Base-by-base conservation (phyloP, 2,888 invertebrate species). In the Agonopterix alstromeriana region DNA sequence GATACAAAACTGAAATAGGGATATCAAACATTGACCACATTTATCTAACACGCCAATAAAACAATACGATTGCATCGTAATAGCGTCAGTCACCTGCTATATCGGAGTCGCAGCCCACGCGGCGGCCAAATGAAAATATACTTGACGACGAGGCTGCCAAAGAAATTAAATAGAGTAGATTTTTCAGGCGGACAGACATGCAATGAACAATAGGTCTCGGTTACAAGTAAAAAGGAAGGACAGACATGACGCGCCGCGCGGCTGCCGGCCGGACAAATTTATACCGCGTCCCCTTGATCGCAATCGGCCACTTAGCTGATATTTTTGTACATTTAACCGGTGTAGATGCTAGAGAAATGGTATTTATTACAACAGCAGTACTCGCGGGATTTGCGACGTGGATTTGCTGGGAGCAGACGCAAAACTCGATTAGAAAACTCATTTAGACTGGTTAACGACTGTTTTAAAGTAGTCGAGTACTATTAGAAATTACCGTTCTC, bases 141-240 rank as follows among this genome's bases (percentile, higher is more conserved):
- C 74, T 77, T 67, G 71, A 72, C 77, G 70, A 73, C 62, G 73
- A 61, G 65, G 77, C 73, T 86, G 87, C 86, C 87, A 87, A 85
- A 80, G 77, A 83, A 81, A 85, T 85, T 82, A 77, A 85, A 85
- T 78, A 77, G 77, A 80, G 73, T 72, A 78, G 70, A 84, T 85
- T 85, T 83, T 86, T 87, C 78, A 79, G 70, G 67, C 59, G 60
- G 77, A 77, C 76, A 73, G 78, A 77, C 70, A 62, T 59, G 68
- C 65, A 63, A 61, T 73, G 80, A 82, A 86, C 86, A 84, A 87
- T 85, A 73, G 81, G 77, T 76, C 70, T 73, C 62, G 67, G 70
- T 66, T 70, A 77, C 77, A 77, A 5, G 49, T 35, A 10, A 43
- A 36, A 76, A 72, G 78, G 73, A 80, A 82, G 81, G 78, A 67